Evolutionary conservation across 1,140 invertebrate genomes (phyloP), one percentile per base, ranked within the genome.

Genomic region (Heliconius melpomene): DNA sequence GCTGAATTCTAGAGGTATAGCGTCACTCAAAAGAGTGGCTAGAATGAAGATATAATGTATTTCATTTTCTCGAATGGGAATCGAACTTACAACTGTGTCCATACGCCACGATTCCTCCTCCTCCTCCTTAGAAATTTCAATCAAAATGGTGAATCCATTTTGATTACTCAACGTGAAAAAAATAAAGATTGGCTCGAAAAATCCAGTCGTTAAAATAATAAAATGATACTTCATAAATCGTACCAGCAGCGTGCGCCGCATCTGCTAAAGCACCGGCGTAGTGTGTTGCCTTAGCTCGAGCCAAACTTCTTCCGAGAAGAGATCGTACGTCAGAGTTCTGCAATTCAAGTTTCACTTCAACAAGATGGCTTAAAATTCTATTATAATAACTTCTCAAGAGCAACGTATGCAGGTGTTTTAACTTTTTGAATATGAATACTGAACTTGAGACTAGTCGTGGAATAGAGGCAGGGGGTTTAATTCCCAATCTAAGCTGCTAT

Each of bases 291-390:
- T 93, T 93, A 7, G 87, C 89, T 13, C 89, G 83, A 26, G 91
- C 91, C 75, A 91, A 83, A 85, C 91, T 92, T 57, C 91, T 85
- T 0, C 91, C 93, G 11, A 94, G 87, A 8, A 94, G 83, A 7
- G 90, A 90, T 8, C 84, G 84, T 7, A 94, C 90, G 76, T 94
- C 91, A 7, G 85, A 81, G 50, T 82, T 83, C 91, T 93, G 84
- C 20, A 71, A 75, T 23, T 46, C 72, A 23, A 36, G 57, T 60
- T 23, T 26, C 26, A 16, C 26, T 66, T 40, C 50, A 50, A 54
- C 38, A 66, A 74, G 26, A 75, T 75, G 20, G 57, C 40, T 52
- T 66, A 11, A 71, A 77, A 77, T 50, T 18, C 26, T 77, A 71
- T 72, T 23, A 60, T n/a, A 60, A 60, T n/a, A 26, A 26, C 20